phyloP scores from a whole-genome alignment of 2,113 vertebrate species.

The Porphyrio hochstetteri region DNA sequence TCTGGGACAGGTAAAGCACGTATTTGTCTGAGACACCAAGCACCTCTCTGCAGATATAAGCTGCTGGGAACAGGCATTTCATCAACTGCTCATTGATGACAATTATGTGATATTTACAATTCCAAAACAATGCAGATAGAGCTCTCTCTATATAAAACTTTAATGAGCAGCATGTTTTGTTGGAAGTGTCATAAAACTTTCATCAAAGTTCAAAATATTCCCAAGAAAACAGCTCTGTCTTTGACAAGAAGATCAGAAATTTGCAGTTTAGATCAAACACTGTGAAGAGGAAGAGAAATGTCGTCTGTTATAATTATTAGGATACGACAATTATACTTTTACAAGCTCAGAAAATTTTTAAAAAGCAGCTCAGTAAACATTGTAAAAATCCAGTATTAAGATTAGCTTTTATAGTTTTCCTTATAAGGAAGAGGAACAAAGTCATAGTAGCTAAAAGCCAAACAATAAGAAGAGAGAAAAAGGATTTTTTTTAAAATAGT shows the following conservation, averaged over 20 bases:
- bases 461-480: not conserved
- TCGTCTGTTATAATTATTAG: constrained; percentile 66
- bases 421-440: constrained; percentile 26
- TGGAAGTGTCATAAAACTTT: constrained; percentile 72
- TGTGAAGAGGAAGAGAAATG: constrained; percentile 47
- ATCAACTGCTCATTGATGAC: constrained; percentile 45
- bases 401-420: constrained; percentile 5
- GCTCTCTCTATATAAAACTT: constrained; percentile 56
- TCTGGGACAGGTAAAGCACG: not conserved
- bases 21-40: not conserved
- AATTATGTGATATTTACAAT: constrained; percentile 67
- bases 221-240: constrained; percentile 64
- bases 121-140: constrained; percentile 66
- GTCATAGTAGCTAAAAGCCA: not conserved
- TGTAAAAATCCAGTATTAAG: constrained; percentile 39
- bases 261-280: constrained; percentile 69
- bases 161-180: constrained; percentile 69
- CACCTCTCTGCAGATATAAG: not conserved
- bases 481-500: not conserved
- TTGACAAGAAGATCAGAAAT: constrained; percentile 72
- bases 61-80: constrained; percentile 47
- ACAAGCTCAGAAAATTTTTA: constrained; percentile 46
- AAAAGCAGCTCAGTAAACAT: constrained; percentile 36
- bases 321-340: constrained; percentile 62
- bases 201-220: constrained; percentile 69